These are phyloP conservation scores for Drosophila mauritiana DNA, from an alignment of 1,140 invertebrate genomes.

Conservation along the genomic window DNA sequence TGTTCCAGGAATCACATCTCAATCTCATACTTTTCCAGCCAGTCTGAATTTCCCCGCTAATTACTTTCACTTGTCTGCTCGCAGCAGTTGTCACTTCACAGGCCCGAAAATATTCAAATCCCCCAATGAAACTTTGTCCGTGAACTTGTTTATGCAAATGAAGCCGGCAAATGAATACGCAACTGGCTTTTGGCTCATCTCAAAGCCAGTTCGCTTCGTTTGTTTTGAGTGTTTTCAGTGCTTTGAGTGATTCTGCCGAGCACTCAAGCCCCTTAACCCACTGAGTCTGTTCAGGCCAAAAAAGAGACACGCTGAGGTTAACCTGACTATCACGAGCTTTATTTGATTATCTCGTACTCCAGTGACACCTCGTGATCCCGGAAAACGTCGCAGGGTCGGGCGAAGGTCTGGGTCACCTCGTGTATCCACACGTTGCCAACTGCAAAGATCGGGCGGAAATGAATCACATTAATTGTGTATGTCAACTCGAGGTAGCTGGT, in stretches of 20 bases:
- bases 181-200: conserved; percentile 30
- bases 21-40: conserved; percentile 6
- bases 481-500: conserved; percentile 88
- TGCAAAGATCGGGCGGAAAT: conserved; percentile 79
- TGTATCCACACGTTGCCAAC: conserved; percentile 98
- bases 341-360: conserved; percentile 71
- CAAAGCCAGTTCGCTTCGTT: conserved; percentile 7
- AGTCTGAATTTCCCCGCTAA: conserved; percentile 18
- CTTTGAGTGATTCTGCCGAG: conserved; percentile 25
- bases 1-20: conserved; percentile 17
- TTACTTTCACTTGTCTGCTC: conserved; percentile 54
- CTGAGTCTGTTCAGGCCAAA: neutral
- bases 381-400: conserved; percentile 89
- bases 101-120: conserved; percentile 65
- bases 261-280: conserved; percentile 46
- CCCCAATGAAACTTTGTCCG: conserved; percentile 67
- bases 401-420: conserved; percentile 95
- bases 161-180: conserved; percentile 56
- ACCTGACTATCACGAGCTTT: conserved; percentile 45
- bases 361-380: conserved; percentile 73
- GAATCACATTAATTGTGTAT: conserved; percentile 61
- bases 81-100: conserved; percentile 49
- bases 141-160: conserved; percentile 80
- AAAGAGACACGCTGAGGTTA: neutral
- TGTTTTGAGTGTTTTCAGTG: conserved; percentile 31